phyloP scores from a whole-genome alignment of 2,113 vertebrate species.

The Aphyosemion australe region DNA sequence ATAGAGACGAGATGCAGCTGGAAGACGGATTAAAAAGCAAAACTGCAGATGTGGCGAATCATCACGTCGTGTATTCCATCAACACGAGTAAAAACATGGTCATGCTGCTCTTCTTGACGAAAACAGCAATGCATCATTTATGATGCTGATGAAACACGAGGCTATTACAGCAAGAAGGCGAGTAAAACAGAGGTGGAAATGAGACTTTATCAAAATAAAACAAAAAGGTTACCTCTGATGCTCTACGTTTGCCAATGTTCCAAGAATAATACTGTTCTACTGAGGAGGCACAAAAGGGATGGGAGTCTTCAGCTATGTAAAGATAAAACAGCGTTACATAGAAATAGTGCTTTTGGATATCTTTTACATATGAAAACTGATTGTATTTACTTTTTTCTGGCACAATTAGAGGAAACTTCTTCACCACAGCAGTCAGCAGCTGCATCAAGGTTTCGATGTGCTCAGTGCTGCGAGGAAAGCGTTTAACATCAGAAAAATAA shows the following conservation, averaged over 20 bases:
- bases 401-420: constrained; percentile 93
- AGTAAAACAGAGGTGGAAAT: no score
- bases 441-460: constrained; percentile 93
- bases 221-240: constrained; percentile 86
- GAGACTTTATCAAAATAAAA: not conserved
- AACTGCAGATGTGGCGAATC: constrained; percentile 39
- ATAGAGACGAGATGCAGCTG: constrained; percentile 27
- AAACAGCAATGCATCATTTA: no score
- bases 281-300: constrained; percentile 91
- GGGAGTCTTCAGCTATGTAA: constrained; percentile 84
- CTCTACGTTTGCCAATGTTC: constrained; percentile 97
- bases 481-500: no score
- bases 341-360: not conserved
- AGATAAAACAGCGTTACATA: not conserved
- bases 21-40: constrained; percentile 34
- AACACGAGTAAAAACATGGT: not conserved
- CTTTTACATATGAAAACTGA: not conserved
- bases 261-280: constrained; percentile 94
- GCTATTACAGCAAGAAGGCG: no score
- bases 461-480: constrained; percentile 82
- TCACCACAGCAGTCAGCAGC: constrained; percentile 92
- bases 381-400: constrained; percentile 88
- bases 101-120: not conserved
- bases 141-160: no score
- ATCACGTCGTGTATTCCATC: constrained; percentile 5